Percentiles rank a stretch among this genome's conserved stretches.
These are phyloP conservation scores for Anabas testudineus DNA, from an alignment of 2,797 vertebrate species.

Conservation along the genomic window DNA sequence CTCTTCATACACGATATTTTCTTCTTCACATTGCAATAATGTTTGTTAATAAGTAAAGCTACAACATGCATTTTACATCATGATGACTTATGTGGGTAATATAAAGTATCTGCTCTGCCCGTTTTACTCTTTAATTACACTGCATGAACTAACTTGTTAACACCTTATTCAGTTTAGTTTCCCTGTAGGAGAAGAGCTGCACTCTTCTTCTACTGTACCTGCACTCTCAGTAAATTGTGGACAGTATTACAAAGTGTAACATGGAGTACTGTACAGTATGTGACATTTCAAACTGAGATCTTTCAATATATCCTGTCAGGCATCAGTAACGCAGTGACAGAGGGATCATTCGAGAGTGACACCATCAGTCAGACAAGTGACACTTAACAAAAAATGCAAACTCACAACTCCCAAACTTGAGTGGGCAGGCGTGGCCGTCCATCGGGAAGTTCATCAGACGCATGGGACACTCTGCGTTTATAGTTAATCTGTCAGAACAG, in stretches of 20 bases:
- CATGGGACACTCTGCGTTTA: slow-evolving; percentile 89
- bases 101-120: slow-evolving; percentile 6
- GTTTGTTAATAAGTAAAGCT: slow-evolving; percentile 12
- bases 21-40: neutral
- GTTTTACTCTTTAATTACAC: slow-evolving; percentile 23
- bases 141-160: neutral
- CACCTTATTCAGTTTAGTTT: neutral
- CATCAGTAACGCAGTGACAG: slow-evolving; percentile 42
- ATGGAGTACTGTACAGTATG: neutral
- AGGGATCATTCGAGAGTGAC: slow-evolving; percentile 52
- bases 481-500: slow-evolving; percentile 84
- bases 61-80: neutral
- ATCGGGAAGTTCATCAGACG: slow-evolving; percentile 89
- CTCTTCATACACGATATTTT: no score
- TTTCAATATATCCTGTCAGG: slow-evolving; percentile 49
- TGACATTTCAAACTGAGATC: slow-evolving; percentile 38
- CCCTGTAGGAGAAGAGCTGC: no score
- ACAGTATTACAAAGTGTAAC: neutral
- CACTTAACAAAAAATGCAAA: slow-evolving; percentile 55
- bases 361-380: slow-evolving; percentile 61
- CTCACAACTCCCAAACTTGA: slow-evolving; percentile 90
- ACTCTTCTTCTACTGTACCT: neutral
- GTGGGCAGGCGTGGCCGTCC: slow-evolving; percentile 88
- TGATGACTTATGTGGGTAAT: slow-evolving; percentile 24
- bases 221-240: neutral